Evolutionary conservation across 2,888 invertebrate genomes (phyloP), one percentile per base, ranked within the genome.

Genomic region (Epicampocera succincta): DNA sequence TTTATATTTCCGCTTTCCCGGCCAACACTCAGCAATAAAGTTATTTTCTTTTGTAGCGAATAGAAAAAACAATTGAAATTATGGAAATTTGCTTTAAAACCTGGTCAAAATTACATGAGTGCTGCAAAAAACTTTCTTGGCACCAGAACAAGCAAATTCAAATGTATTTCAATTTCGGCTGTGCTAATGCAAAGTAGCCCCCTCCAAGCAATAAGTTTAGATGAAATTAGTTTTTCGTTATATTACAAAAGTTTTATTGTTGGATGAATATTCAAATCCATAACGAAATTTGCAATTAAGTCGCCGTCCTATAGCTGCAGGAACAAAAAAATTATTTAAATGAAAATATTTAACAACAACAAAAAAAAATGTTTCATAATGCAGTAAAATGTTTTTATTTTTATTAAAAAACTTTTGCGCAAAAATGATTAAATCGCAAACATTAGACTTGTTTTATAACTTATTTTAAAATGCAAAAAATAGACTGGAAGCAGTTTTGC

Each of bases 211-310:
- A 77, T 72, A 71, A 50, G 50, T 72, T 72, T 71, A 75, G 69
- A 80, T 75, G 75, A 75, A 69, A 71, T 63, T 58, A 80, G 69
- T 80, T 80, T 80, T 71, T 65, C 56, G 33, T 65, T 65, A 71
- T 48, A 73, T 74, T 74, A 48, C 69, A 80, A 75, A 75, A 80
- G 58, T 80, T 75, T 74, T 56, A 56, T 60, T 48, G 71, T 78
- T 74, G 69, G 54, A 75, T 78, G 81, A 69, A 66, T 72, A 78
- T 78, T 76, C 61, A 76, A 76, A 81, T 77, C 69, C 58, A 56
- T 81, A 74, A 74, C 60, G 65, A 71, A 74, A 60, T 54, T 60
- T 75, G 58, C 69, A 75, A 78, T 78, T 66, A 82, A 78, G 60
- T 42, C 78, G n/a, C 44, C 66, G 42, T 15, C 60, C 29, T 61